phyloP scores from a whole-genome alignment of 2,797 vertebrate species.

The Phoeniculus purpureus region DNA sequence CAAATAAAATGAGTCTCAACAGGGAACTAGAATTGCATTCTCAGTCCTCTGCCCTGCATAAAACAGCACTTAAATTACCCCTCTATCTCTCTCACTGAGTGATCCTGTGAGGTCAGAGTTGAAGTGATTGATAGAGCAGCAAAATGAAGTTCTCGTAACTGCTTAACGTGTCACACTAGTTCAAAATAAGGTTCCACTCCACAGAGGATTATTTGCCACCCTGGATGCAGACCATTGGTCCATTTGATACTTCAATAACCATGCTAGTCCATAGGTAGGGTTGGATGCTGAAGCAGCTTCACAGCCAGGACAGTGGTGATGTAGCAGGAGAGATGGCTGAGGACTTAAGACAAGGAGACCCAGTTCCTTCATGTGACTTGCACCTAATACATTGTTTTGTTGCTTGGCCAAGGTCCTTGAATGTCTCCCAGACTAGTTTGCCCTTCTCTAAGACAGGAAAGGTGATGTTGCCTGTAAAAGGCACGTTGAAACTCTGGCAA shows the following conservation, averaged over 20 bases:
- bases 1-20: constrained; percentile 62
- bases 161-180: constrained; percentile 41
- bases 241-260: background rate
- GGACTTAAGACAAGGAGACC: background rate
- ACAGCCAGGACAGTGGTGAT: background rate
- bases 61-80: constrained; percentile 61
- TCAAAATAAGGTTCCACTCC: constrained; percentile 52
- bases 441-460: background rate
- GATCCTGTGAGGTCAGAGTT: constrained; percentile 57
- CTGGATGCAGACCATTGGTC: constrained; percentile 10
- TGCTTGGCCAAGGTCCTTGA: background rate
- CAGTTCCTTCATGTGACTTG: background rate
- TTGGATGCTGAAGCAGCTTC: background rate
- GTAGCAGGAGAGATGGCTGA: background rate
- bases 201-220: constrained; percentile 34
- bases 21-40: constrained; percentile 61
- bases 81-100: constrained; percentile 37
- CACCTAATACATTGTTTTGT: background rate
- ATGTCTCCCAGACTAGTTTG: background rate
- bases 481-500: background rate
- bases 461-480: background rate
- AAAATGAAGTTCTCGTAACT: constrained; percentile 72
- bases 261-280: background rate
- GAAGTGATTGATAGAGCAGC: constrained; percentile 63
- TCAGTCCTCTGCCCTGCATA: constrained; percentile 68